phyloP scores from a whole-genome alignment of 1,140 invertebrate species.

The Odontomachus brunneus region DNA sequence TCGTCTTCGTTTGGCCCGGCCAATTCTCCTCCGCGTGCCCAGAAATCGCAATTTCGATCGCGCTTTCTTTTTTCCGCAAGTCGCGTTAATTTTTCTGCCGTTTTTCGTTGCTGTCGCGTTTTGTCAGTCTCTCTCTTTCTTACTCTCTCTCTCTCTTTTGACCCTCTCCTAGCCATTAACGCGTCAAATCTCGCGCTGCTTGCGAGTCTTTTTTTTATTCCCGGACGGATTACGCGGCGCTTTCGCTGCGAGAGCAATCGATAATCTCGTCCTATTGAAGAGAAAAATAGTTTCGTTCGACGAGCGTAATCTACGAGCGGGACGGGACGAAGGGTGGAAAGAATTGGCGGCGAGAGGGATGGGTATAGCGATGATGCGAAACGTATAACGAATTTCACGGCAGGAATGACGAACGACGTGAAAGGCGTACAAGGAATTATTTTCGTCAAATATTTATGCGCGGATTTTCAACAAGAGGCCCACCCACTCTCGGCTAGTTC shows the following conservation, averaged over 20 bases:
- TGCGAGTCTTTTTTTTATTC: slow-evolving; percentile 22
- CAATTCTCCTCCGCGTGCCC: background rate
- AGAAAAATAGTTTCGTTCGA: slow-evolving; percentile 59
- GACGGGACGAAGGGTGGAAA: slow-evolving; percentile 1
- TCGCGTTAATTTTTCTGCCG: slow-evolving; percentile 15
- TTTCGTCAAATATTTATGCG: too few relatives aligned
- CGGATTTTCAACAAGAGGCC: too few relatives aligned
- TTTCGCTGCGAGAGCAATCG: slow-evolving; percentile 51
- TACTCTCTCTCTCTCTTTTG: slow-evolving; percentile 13
- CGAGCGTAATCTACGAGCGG: slow-evolving; percentile 47
- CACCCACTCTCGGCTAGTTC: too few relatives aligned
- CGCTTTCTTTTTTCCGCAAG: slow-evolving; percentile 15
- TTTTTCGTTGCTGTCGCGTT: slow-evolving; percentile 22
- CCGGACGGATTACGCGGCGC: slow-evolving; percentile 46
- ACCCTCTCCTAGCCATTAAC: slow-evolving; percentile 44
- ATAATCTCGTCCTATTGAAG: slow-evolving; percentile 58
- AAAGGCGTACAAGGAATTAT: too few relatives aligned
- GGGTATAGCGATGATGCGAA: slow-evolving; percentile 24
- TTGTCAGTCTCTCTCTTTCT: background rate
- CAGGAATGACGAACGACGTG: too few relatives aligned
- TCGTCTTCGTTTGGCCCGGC: background rate
- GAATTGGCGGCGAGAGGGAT: background rate
- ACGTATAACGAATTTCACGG: slow-evolving; percentile 16
- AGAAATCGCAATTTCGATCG: background rate
- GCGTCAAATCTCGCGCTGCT: slow-evolving; percentile 50